Percentiles rank a stretch among this genome's conserved stretches.
Conservation (phyloP, 2,113 vertebrate species). For the Grallaria varia region DNA sequence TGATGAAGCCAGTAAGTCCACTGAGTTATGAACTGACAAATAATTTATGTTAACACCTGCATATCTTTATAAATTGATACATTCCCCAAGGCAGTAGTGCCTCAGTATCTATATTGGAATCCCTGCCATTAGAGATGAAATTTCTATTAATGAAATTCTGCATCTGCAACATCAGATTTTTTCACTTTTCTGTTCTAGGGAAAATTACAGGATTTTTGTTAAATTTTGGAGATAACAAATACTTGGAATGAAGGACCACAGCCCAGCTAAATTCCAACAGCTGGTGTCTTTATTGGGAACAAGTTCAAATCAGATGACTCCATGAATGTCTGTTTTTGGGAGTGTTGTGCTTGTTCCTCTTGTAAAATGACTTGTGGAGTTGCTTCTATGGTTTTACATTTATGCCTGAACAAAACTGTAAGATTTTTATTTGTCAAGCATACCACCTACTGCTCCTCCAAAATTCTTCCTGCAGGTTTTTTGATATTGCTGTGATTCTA, state of each 20-base stretch:
- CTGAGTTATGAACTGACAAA: background rate
- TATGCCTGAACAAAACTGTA: background rate
- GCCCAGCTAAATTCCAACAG: background rate
- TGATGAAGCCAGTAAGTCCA: background rate
- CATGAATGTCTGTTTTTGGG: background rate
- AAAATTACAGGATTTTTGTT: background rate
- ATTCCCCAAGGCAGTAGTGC: background rate
- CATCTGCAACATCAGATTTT: background rate
- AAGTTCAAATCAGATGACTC: background rate
- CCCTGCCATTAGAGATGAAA: background rate
- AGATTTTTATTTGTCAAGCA: background rate
- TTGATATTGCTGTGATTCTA: background rate
- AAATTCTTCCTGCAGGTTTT: background rate
- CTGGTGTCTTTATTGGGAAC: background rate
- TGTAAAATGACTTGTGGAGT: background rate
- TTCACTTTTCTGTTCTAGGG: background rate
- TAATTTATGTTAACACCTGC: background rate
- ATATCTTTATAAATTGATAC: background rate
- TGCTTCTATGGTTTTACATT: background rate
- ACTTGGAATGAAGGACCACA: background rate
- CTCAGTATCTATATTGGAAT: background rate
- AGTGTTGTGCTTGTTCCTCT: background rate
- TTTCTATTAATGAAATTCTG: background rate
- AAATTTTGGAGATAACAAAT: background rate
- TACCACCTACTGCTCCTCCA: background rate